These are phyloP conservation scores for Odiellus spinosus DNA, from an alignment of 2,888 invertebrate species.

Conservation along the genomic window DNA sequence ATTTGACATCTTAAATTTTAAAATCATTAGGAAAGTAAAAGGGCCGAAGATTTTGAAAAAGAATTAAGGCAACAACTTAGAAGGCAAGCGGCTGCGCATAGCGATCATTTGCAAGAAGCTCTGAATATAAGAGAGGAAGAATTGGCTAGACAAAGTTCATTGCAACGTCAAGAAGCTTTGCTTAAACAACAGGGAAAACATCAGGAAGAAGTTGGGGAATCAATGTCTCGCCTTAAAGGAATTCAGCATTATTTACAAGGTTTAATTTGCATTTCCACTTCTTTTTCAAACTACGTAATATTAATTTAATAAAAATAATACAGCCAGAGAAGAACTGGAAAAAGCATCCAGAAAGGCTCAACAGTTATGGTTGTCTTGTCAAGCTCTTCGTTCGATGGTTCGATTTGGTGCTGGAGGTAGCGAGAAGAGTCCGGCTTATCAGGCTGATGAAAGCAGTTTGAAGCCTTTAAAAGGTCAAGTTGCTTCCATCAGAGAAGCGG, in stretches of 20 bases:
- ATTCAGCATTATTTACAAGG: constrained; percentile 16
- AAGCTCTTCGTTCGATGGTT: constrained; percentile 62
- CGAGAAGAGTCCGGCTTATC: not conserved
- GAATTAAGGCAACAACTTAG: constrained; percentile 61
- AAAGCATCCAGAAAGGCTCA: constrained; percentile 55
- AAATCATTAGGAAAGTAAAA: constrained; percentile 9
- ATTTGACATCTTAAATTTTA: no score
- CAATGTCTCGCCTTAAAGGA: constrained; percentile 14
- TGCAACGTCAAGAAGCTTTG: constrained; percentile 46
- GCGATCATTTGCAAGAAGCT: constrained; percentile 59
- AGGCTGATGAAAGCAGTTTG: constrained; percentile 35
- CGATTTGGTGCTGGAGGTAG: constrained; percentile 39
- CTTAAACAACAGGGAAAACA: constrained; percentile 47
- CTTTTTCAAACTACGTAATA: not conserved
- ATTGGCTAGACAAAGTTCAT: constrained; percentile 33
- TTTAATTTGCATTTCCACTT: constrained; percentile 2
- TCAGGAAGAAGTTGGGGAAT: constrained; percentile 43
- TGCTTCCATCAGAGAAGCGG: constrained; percentile 52
- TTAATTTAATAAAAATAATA: not conserved
- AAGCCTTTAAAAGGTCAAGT: constrained; percentile 51
- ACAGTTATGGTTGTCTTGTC: constrained; percentile 84
- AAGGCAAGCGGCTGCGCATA: constrained; percentile 68
- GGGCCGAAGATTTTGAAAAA: constrained; percentile 36
- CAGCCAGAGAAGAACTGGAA: constrained; percentile 39
- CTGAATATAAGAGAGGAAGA: constrained; percentile 44